These are phyloP conservation scores for Marmota monax DNA, from an alignment of 2,113 vertebrate genomes.

Conservation along the genomic window DNA sequence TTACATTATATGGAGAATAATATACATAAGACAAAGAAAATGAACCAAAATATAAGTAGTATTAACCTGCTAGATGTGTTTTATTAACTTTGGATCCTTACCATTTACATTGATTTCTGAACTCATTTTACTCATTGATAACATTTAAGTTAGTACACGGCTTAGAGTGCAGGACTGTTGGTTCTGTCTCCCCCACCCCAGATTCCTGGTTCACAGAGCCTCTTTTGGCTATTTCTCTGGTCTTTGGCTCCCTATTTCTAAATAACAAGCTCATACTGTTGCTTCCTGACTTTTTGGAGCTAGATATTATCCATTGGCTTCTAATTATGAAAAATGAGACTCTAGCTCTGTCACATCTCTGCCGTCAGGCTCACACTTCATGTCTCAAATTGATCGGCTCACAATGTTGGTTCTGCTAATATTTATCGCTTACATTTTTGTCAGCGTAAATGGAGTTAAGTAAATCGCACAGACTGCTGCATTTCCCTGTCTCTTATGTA, in stretches of 20 bases:
- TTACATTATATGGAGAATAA: background rate
- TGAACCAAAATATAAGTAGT: conserved; percentile 13
- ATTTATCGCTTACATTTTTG: background rate
- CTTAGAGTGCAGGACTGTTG: background rate
- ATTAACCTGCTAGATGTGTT: background rate
- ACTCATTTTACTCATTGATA: background rate
- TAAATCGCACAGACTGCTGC: background rate
- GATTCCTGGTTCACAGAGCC: background rate
- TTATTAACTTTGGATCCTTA: background rate
- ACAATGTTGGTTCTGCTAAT: background rate
- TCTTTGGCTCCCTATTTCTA: background rate
- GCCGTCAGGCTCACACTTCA: background rate
- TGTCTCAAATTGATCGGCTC: background rate
- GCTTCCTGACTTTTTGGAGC: background rate
- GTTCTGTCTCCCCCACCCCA: background rate
- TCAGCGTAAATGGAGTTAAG: background rate
- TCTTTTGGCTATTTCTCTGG: background rate
- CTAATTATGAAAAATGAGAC: conserved; percentile 6
- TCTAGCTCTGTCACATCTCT: background rate
- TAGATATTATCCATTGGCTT: background rate
- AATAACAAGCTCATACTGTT: background rate
- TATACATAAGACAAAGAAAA: background rate
- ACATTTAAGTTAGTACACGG: background rate
- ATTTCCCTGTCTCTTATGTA: background rate
- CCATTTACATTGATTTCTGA: background rate